Evolutionary conservation across 2,113 vertebrate species (phyloP).

Genomic region (Eidolon helvum): DNA sequence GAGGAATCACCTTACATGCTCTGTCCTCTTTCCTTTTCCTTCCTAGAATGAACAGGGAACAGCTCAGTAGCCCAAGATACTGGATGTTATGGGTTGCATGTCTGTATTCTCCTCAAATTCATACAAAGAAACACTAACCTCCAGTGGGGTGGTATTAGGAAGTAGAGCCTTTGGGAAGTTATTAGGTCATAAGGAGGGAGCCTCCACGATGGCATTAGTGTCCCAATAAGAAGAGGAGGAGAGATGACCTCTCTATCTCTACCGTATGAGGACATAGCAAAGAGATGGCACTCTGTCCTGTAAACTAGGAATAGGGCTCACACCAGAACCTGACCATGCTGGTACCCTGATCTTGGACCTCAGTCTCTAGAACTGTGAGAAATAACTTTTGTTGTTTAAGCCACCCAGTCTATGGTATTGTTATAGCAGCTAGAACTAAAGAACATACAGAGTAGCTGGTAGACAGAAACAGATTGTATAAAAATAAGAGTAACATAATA

Average conservation of each 20-base stretch:
- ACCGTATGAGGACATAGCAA: fast-evolving
- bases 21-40: not conserved
- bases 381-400: not conserved
- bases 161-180: not conserved
- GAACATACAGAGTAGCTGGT: not conserved
- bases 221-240: not conserved
- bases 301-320: not conserved
- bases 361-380: not conserved
- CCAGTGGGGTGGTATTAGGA: not conserved
- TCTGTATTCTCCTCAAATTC: not conserved
- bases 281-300: not conserved
- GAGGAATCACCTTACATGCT: not conserved
- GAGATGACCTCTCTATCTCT: not conserved
- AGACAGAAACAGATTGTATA: not conserved
- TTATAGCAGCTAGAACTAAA: not conserved
- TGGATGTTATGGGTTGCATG: not conserved
- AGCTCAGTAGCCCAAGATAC: not conserved
- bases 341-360: not conserved
- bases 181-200: not conserved
- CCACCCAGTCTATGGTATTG: not conserved
- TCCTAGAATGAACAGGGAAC: not conserved
- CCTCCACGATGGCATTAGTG: no score
- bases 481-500: not conserved
- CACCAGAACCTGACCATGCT: not conserved
- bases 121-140: not conserved